Evolutionary conservation across 2,113 vertebrate species (phyloP).

Genomic region (Propithecus coquereli): DNA sequence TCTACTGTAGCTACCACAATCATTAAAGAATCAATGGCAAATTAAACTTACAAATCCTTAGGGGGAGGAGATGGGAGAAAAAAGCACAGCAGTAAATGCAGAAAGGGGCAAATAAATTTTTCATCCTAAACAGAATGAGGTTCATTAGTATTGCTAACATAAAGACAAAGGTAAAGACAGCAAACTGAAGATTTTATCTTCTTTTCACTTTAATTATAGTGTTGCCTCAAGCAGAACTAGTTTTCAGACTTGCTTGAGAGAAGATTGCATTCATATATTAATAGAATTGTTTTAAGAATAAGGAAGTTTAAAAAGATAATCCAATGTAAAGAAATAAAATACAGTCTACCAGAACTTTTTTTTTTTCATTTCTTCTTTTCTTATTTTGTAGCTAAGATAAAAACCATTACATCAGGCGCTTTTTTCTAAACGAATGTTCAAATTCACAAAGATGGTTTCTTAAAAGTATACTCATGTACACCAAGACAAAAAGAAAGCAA

Average conservation of each 20-base stretch:
- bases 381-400: neutral
- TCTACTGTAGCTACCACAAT: conserved; percentile 69
- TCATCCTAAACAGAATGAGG: conserved; percentile 41
- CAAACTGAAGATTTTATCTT: conserved; percentile 45
- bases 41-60: conserved; percentile 80
- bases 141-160: conserved; percentile 51
- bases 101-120: conserved; percentile 71
- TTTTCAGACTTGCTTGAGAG: neutral
- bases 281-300: neutral
- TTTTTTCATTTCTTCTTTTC: neutral
- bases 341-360: neutral
- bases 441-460: conserved; percentile 25
- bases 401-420: neutral
- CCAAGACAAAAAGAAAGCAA: conserved; percentile 54
- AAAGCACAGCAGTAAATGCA: conserved; percentile 53
- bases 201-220: conserved; percentile 45
- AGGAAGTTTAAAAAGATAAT: neutral
- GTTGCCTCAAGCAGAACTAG: neutral
- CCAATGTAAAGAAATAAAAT: neutral
- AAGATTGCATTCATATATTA: neutral
- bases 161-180: conserved; percentile 21
- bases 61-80: neutral
- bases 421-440: conserved; percentile 29
- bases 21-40: conserved; percentile 83
- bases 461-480: conserved; percentile 48